A percentile compares a stretch with the other conserved stretches of the same genome.
Conservation (phyloP, 2,113 vertebrate species). For the Actinemys pallida region DNA sequence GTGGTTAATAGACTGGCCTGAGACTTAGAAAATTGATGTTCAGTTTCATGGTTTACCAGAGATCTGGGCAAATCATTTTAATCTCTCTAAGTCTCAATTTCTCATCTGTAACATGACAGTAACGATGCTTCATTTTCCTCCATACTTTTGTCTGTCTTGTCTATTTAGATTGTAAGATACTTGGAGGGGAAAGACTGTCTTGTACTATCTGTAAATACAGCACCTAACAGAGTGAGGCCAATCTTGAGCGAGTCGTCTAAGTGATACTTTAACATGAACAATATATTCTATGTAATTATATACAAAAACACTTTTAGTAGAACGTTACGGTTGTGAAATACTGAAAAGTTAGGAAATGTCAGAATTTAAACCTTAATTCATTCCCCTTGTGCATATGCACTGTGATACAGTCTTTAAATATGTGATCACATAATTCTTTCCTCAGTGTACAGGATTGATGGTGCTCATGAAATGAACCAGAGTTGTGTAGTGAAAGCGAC, state of each 20-base stretch:
- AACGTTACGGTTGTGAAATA: background rate
- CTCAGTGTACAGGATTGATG: background rate
- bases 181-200: background rate
- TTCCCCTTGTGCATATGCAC: fast-evolving
- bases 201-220: fast-evolving
- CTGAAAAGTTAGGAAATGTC: background rate
- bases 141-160: background rate
- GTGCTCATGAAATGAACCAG: background rate
- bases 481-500: background rate
- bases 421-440: background rate
- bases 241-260: background rate
- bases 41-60: background rate
- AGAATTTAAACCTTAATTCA: background rate
- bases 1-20: background rate
- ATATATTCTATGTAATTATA: background rate
- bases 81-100: background rate
- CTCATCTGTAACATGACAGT: background rate
- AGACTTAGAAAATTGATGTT: background rate
- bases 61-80: fast-evolving
- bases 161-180: background rate
- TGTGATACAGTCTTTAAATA: background rate
- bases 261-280: background rate
- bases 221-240: background rate
- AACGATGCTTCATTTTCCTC: background rate
- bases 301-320: background rate